Conservation (phyloP, 1,140 invertebrate genomes). For the Delia radicum region DNA sequence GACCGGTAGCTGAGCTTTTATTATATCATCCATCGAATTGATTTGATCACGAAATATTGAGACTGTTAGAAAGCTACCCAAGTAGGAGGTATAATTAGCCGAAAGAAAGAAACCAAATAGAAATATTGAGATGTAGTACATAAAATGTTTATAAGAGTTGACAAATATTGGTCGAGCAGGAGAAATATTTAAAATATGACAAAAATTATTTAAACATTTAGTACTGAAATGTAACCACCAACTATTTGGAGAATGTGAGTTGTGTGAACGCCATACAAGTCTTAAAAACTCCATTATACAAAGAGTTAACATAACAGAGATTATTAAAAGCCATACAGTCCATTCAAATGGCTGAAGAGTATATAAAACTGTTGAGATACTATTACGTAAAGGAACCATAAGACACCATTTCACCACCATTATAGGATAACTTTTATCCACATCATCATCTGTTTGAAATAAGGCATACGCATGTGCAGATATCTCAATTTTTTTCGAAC, state of each 20-base stretch:
- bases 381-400: slow-evolving; percentile 35
- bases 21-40: slow-evolving; percentile 45
- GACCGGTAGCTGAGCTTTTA: slow-evolving; percentile 39
- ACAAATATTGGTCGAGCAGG: not conserved
- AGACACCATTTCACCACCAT: slow-evolving; percentile 48
- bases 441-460: slow-evolving; percentile 38
- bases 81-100: slow-evolving; percentile 42
- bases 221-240: not conserved
- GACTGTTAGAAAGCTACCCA: slow-evolving; percentile 47
- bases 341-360: not conserved
- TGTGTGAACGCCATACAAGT: not conserved
- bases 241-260: no score
- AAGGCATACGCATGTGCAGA: slow-evolving; percentile 46
- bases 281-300: not conserved
- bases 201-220: not conserved
- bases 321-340: not conserved
- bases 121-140: not conserved
- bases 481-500: slow-evolving; percentile 37
- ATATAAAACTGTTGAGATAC: not conserved
- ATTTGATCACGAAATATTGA: slow-evolving; percentile 47
- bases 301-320: not conserved
- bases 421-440: slow-evolving; percentile 45
- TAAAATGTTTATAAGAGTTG: not conserved
- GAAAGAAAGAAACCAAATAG: slow-evolving; percentile 45
- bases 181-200: not conserved